These are phyloP conservation scores for Furcula furcula DNA, from an alignment of 2,888 invertebrate genomes.

Conservation along the genomic window DNA sequence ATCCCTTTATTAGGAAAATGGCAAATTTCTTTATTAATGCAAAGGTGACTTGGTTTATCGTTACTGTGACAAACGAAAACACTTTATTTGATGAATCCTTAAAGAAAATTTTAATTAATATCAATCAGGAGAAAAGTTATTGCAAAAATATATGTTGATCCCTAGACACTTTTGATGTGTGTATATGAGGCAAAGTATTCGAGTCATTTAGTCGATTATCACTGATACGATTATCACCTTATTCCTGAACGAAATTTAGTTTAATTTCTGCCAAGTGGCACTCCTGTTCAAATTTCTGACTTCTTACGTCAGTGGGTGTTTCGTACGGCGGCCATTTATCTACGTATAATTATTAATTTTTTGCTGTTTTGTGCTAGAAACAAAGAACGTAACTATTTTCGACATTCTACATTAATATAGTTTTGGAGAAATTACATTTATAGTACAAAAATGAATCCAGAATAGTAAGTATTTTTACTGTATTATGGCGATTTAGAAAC, in stretches of 20 bases:
- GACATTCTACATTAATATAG: conserved; percentile 50
- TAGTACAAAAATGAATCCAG: conserved; percentile 88
- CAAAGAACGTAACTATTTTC: conserved; percentile 65
- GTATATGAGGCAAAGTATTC: too few relatives aligned
- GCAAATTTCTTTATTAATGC: too few relatives aligned
- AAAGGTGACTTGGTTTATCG: too few relatives aligned
- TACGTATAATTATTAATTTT: conserved; percentile 74
- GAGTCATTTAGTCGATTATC: conserved; percentile 20
- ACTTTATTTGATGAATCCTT: too few relatives aligned
- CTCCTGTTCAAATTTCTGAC: conserved; percentile 71
- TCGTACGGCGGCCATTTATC: conserved; percentile 79
- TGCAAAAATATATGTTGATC: too few relatives aligned
- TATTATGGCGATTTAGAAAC: conserved; percentile 47
- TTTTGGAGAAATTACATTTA: conserved; percentile 60
- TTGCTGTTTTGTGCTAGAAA: conserved; percentile 70
- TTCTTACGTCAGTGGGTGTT: conserved; percentile 81
- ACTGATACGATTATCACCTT: too few relatives aligned
- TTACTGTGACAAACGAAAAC: too few relatives aligned
- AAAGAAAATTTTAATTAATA: too few relatives aligned
- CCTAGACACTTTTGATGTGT: too few relatives aligned
- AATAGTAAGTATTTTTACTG: conserved; percentile 87
- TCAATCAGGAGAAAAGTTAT: too few relatives aligned
- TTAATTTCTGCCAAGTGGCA: conserved; percentile 78
- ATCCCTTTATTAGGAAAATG: too few relatives aligned
- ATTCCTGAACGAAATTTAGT: conserved; percentile 60